Conservation (phyloP, 1,140 invertebrate species). For the Caenorhabditis inopinata region DNA sequence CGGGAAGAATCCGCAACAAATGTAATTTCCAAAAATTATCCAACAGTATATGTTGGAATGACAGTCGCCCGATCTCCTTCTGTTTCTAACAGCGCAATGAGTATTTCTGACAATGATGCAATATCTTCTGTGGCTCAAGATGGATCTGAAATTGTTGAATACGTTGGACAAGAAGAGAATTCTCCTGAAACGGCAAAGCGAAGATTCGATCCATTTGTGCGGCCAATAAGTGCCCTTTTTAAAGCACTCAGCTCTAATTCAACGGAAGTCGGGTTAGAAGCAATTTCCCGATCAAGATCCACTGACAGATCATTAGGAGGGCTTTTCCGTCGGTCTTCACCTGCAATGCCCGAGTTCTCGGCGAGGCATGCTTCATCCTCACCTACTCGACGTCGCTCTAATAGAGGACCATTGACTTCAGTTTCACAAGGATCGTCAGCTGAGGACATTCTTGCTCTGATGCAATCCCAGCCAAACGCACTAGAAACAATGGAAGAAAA, state of each 20-base stretch:
- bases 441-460: not conserved
- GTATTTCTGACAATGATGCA: not conserved
- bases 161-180: not conserved
- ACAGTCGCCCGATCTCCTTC: not conserved
- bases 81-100: not conserved
- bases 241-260: not conserved
- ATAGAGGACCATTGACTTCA: not conserved
- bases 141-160: not conserved
- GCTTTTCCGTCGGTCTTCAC: not conserved
- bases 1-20: too few species aligned
- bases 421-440: slow-evolving; percentile 7
- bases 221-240: not conserved
- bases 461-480: not conserved
- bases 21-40: not conserved
- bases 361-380: not conserved
- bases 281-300: not conserved
- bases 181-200: not conserved
- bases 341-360: not conserved
- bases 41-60: not conserved
- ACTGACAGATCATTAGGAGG: not conserved
- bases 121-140: not conserved
- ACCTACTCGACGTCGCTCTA: not conserved
- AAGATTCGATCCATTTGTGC: not conserved
- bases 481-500: not conserved
- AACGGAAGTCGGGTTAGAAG: not conserved